A percentile compares a stretch with the other conserved stretches of the same genome.
These are phyloP conservation scores for Panagrolaimus sp. DNA, from an alignment of 1,140 invertebrate species.

Conservation along the genomic window DNA sequence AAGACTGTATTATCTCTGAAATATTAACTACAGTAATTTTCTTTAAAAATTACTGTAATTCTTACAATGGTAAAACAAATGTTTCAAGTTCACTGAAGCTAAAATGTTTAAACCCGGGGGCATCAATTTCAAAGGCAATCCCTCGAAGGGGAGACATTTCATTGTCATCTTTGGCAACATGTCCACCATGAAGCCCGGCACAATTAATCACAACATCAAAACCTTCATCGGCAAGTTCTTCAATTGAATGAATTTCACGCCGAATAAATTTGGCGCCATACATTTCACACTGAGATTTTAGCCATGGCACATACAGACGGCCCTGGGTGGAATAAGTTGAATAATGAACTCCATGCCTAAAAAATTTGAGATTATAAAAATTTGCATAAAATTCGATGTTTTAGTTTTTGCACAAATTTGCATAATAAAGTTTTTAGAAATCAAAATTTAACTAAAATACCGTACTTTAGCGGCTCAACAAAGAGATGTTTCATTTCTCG, in stretches of 20 bases:
- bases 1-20: constrained; percentile 20
- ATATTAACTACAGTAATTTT: too few species aligned
- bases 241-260: constrained; percentile 26
- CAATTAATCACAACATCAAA: constrained; percentile 20
- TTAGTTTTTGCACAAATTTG: too few species aligned
- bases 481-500: constrained; percentile 29
- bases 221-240: constrained; percentile 24
- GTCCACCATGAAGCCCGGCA: constrained; percentile 11
- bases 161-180: constrained; percentile 14
- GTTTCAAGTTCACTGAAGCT: constrained; percentile 36
- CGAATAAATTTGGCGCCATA: constrained; percentile 29
- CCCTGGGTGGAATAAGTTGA: constrained; percentile 42
- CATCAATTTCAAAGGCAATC: constrained; percentile 28
- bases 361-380: too few species aligned
- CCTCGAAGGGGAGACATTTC: constrained; percentile 32
- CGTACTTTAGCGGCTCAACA: constrained; percentile 19
- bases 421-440: too few species aligned
- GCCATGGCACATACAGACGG: constrained; percentile 36
- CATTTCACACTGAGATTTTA: constrained; percentile 23
- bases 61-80: constrained; percentile 41
- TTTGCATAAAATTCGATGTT: too few species aligned
- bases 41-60: too few species aligned
- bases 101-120: constrained; percentile 25
- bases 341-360: too few species aligned
- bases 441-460: too few species aligned